A percentile compares a stretch with the other conserved stretches of the same genome.
Evolutionary conservation across 2,888 invertebrate species (phyloP).

Genomic region (Crioceris asparagi): DNA sequence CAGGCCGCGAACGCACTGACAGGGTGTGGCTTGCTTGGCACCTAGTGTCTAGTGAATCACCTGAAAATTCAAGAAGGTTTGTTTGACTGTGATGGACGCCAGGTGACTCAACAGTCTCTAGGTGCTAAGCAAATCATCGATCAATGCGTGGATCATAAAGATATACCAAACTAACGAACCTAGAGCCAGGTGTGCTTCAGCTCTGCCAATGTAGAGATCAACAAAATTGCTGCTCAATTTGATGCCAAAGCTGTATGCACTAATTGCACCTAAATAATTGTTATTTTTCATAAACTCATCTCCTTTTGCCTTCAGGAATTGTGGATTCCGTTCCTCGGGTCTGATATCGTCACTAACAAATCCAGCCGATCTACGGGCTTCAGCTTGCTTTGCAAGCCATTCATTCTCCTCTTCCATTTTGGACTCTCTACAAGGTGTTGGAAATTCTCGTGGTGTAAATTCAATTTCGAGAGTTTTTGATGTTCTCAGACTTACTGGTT

Average conservation of each 20-base stretch:
- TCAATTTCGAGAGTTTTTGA: slow-evolving; percentile 49
- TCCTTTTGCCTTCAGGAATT: slow-evolving; percentile 73
- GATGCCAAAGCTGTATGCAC: slow-evolving; percentile 72
- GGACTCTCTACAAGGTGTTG: slow-evolving; percentile 73
- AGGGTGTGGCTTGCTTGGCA: too few species aligned
- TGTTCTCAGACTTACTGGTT: slow-evolving; percentile 45
- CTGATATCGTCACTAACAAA: slow-evolving; percentile 61
- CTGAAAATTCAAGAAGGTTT: too few species aligned
- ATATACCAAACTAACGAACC: too few species aligned
- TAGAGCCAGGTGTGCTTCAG: slow-evolving; percentile 63
- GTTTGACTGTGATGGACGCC: too few species aligned
- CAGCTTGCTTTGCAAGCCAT: slow-evolving; percentile 70
- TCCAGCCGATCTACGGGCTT: slow-evolving; percentile 58
- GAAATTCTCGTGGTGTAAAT: slow-evolving; percentile 67
- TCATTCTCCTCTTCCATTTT: slow-evolving; percentile 58
- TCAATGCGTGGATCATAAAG: too few species aligned
- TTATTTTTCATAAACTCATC: slow-evolving; percentile 63
- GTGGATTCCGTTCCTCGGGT: slow-evolving; percentile 72
- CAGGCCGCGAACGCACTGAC: too few species aligned
- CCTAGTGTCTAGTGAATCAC: too few species aligned
- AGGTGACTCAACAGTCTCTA: too few species aligned
- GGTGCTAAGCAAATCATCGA: too few species aligned
- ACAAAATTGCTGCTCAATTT: slow-evolving; percentile 60
- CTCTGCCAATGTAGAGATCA: slow-evolving; percentile 63
- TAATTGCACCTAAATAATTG: slow-evolving; percentile 70